Evolutionary conservation across 2,888 invertebrate genomes (phyloP).

Genomic region (Bimastos eiseni): DNA sequence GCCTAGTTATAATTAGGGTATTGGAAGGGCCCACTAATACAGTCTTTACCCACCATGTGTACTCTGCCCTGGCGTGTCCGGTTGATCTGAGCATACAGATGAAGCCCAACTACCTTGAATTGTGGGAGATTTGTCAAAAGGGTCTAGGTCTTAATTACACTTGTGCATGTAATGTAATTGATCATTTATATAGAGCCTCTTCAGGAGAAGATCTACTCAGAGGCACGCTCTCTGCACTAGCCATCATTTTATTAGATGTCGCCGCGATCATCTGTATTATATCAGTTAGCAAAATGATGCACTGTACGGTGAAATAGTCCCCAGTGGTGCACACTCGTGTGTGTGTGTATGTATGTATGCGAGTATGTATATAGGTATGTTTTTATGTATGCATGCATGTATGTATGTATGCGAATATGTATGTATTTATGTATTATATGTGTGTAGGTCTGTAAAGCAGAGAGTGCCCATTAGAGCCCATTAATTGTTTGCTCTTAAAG

Average conservation of each 20-base stretch:
- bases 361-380: background rate
- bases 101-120: background rate
- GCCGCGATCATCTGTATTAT: too few species aligned
- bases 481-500: too few species aligned
- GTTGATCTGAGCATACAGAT: background rate
- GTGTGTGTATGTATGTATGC: too few species aligned
- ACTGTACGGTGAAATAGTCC: too few species aligned
- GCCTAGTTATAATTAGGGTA: background rate
- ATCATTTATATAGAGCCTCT: too few species aligned
- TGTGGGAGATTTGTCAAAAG: background rate
- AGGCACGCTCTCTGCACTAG: too few species aligned
- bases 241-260: too few species aligned
- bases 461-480: too few species aligned
- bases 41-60: background rate
- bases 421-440: background rate
- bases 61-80: background rate
- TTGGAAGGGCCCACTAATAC: background rate
- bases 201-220: too few species aligned
- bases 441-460: too few species aligned
- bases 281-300: too few species aligned
- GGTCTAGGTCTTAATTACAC: background rate
- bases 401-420: conserved; percentile 27
- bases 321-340: too few species aligned
- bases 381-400: background rate
- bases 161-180: background rate